Evolutionary conservation across 2,888 invertebrate species (phyloP).

Genomic region (Microdon myrmicae): DNA sequence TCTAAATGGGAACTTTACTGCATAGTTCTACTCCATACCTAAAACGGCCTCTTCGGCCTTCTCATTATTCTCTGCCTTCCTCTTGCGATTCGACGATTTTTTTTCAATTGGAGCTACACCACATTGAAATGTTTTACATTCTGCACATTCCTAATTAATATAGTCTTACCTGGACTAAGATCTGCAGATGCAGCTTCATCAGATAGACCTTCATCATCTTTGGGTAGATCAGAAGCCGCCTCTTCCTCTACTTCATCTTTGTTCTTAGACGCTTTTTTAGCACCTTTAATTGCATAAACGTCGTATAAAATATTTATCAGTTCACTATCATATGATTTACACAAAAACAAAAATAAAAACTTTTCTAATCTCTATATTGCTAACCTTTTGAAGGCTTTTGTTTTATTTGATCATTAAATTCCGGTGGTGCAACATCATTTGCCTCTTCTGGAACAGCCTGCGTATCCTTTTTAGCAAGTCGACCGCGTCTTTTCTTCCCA

Average conservation of each 20-base stretch:
- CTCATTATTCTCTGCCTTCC: conserved; percentile 22
- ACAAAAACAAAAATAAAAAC: too few relatives aligned
- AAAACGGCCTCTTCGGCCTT: conserved; percentile 24
- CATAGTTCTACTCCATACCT: too few relatives aligned
- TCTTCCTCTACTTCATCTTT: conserved; percentile 12
- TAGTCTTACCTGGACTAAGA: conserved; percentile 23
- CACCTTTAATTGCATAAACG: conserved; percentile 1
- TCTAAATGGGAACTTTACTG: too few relatives aligned
- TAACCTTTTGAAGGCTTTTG: conserved; percentile 29
- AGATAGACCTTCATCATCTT: conserved; percentile 1
- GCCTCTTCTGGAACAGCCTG: conserved; percentile 28
- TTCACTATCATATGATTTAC: too few relatives aligned
- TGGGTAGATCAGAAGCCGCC: too few relatives aligned
- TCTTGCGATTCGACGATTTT: conserved; percentile 20
- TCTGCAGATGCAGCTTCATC: conserved; percentile 18
- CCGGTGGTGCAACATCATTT: conserved; percentile 19
- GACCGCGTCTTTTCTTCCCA: conserved; percentile 24
- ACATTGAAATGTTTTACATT: background rate
- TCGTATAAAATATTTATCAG: background rate
- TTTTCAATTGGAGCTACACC: conserved; percentile 23
- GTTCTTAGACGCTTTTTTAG: conserved; percentile 17
- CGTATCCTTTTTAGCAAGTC: conserved; percentile 25
- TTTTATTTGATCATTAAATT: conserved; percentile 20
- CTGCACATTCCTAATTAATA: background rate
- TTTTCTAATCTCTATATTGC: background rate